These are phyloP conservation scores for Uropsilus gracilis DNA, from an alignment of 2,113 vertebrate species.

Conservation along the genomic window DNA sequence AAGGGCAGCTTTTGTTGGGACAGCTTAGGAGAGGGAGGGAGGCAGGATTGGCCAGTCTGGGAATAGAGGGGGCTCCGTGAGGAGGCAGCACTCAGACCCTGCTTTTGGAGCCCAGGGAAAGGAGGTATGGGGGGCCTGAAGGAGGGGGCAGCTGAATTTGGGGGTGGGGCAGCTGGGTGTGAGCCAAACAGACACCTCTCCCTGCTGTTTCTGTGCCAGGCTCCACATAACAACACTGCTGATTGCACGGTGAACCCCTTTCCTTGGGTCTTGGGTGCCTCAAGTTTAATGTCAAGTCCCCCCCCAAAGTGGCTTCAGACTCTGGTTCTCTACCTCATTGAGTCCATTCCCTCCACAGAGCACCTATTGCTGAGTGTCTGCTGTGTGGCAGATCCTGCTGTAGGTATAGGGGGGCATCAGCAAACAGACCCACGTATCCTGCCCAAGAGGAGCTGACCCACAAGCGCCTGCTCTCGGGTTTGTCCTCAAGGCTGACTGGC, in stretches of 20 bases:
- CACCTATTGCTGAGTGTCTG: not conserved
- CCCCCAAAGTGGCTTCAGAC: not conserved
- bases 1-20: constrained; percentile 79
- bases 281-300: not conserved
- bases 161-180: not conserved
- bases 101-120: not conserved
- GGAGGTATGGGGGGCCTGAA: not conserved
- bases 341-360: not conserved
- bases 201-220: not conserved
- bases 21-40: constrained; percentile 69
- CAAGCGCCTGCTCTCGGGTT: accelerated
- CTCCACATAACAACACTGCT: not conserved
- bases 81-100: not conserved
- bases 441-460: accelerated
- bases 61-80: not conserved
- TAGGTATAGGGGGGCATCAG: accelerated
- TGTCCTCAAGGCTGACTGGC: not conserved
- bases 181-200: not conserved
- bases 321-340: not conserved
- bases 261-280: not conserved
- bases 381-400: not conserved
- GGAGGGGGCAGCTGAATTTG: not conserved
- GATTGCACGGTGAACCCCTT: not conserved
- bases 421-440: not conserved
- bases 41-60: constrained; percentile 36